Evolutionary conservation across 2,113 vertebrate genomes (phyloP), one percentile per base, ranked within the genome.

Genomic region (Pristiophorus japonicus): DNA sequence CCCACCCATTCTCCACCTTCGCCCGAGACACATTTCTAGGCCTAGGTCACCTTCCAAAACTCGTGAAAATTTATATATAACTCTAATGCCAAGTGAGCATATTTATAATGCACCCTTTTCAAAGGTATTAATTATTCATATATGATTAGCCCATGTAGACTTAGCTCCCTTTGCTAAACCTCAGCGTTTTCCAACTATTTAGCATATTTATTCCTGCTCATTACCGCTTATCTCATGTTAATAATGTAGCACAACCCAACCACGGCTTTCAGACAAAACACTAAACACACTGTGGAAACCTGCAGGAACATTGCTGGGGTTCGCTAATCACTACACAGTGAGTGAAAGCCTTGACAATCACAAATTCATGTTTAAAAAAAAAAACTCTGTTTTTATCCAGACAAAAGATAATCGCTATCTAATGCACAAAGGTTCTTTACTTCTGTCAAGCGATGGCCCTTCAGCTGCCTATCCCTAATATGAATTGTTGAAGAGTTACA

Each of bases 161-260:
- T 62, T 59, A 34, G 12, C 38, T 42, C 38, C 78, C 78, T 90
- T 59, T 62, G 30, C 63, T 94, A 94, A 94, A 73, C 66, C 65
- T 34, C 65, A 51, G 93, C 62, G 16, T 62, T 59, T 38, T 92
- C 63, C 88, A 42, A 67, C 20, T 73, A 94, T 73, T 94, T 94
- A 94, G 14, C 93, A 94, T 67, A 47, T 94, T 73, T 45, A 38
- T 47, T 94, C 65, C 70, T 47, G 66, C 51, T 27, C 65, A 94
- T 94, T 73, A 70, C 42, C 47, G 42, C 42, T 94, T 70, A 94
- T 70, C 30, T 47, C 45, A 94, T 94, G 45, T 70, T 67, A 51
- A 67, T 94, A 70, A 70, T 51, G 24, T 70, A 70, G 73, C 14
- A 16, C 45, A 94, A 70, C 5, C 42, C 65, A 3, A 70, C 45